phyloP scores from a whole-genome alignment of 2,113 vertebrate genomes.

The Mormoops blainvillei region DNA sequence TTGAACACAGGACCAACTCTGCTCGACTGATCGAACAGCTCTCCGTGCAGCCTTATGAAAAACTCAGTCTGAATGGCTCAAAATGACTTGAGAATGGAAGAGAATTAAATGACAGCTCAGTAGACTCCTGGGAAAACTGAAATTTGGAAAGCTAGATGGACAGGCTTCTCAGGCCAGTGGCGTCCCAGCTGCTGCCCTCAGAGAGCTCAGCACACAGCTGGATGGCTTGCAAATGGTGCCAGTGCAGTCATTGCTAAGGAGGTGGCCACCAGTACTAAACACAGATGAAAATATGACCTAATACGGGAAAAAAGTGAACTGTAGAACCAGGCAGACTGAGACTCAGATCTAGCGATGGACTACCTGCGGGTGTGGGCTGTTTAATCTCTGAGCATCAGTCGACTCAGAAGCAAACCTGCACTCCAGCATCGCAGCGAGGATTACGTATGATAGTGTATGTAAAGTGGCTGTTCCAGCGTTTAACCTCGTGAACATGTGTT shows the following conservation, averaged over 20 bases:
- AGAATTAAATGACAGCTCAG: neutral
- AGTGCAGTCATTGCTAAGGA: neutral
- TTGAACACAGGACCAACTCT: neutral
- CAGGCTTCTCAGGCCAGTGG: neutral
- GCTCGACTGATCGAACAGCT: neutral
- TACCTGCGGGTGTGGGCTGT: no score
- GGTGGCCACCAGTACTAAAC: neutral
- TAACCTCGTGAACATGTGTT: neutral
- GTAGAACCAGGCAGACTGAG: neutral
- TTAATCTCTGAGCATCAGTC: neutral
- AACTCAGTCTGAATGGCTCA: neutral
- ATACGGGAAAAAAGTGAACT: neutral
- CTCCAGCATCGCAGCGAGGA: neutral
- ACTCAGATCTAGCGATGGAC: neutral
- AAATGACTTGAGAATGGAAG: neutral
- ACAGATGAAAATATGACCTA: neutral
- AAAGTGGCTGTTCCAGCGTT: neutral
- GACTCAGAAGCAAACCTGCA: neutral
- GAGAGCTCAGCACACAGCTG: neutral
- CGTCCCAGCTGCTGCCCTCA: neutral
- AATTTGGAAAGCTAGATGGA: neutral
- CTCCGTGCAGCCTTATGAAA: neutral
- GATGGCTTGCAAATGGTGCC: neutral
- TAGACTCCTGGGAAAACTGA: neutral
- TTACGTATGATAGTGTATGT: neutral